Evolutionary conservation across 53 echinoderm and acorn worm species (phyloP).

Genomic region (Hippasteria phrygiana): DNA sequence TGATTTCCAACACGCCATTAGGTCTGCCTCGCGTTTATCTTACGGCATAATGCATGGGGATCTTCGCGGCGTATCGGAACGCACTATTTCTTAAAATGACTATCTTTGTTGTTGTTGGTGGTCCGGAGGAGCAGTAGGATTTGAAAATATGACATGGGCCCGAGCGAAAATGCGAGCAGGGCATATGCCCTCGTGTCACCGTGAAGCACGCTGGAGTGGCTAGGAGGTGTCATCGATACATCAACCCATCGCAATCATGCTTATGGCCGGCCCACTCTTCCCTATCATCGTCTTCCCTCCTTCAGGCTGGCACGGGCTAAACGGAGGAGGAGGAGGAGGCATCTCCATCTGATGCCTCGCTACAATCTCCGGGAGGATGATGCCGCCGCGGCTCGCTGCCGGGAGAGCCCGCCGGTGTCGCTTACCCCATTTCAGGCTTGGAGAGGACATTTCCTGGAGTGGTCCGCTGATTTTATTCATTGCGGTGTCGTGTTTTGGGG

Average conservation of each 20-base stretch:
- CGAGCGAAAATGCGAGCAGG: constrained; percentile 28
- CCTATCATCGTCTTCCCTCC: neutral
- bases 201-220: constrained; percentile 39
- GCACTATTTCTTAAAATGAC: neutral
- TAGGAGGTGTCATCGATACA: constrained; percentile 49
- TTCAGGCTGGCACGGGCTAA: neutral
- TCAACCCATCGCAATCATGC: neutral
- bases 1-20: neutral
- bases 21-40: neutral
- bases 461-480: constrained; percentile 42
- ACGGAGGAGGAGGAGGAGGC: neutral
- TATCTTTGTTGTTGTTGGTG: constrained; percentile 1
- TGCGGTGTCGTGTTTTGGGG: constrained; percentile 29
- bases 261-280: neutral
- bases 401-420: constrained; percentile 44
- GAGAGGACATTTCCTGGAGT: constrained; percentile 53
- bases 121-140: neutral
- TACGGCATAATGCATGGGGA: neutral
- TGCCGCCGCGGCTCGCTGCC: neutral
- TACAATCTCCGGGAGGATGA: constrained; percentile 13
- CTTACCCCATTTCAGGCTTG: constrained; percentile 54
- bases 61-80: neutral
- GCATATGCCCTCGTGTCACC: constrained; percentile 43
- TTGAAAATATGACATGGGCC: neutral
- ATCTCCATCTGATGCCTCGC: no score